These are phyloP conservation scores for Drosophila varians DNA, from an alignment of 1,140 invertebrate species.

Conservation along the genomic window DNA sequence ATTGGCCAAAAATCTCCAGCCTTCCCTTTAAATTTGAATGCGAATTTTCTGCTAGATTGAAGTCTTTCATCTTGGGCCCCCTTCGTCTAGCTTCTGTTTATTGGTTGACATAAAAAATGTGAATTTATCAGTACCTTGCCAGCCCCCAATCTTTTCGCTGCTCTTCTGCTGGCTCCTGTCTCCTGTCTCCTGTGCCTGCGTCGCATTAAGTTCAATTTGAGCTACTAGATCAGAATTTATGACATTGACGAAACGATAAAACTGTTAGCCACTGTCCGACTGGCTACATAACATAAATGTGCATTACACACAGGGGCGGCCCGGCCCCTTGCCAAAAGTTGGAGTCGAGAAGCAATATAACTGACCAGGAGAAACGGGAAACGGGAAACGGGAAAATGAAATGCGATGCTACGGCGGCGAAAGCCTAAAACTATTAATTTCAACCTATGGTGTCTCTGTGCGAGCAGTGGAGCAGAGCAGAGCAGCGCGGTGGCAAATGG, in stretches of 20 bases:
- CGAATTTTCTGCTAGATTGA: too few species aligned
- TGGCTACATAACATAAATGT: constrained; percentile 75
- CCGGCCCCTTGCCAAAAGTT: too few species aligned
- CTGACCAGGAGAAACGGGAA: constrained; percentile 60
- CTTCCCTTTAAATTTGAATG: too few species aligned
- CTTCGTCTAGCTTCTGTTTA: too few species aligned
- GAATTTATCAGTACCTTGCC: not conserved
- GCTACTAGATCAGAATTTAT: constrained; percentile 80
- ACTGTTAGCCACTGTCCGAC: constrained; percentile 61
- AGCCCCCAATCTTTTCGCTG: not conserved
- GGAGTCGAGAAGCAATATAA: constrained; percentile 46
- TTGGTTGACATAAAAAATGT: not conserved
- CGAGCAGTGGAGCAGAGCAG: too few species aligned
- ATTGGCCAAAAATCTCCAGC: too few species aligned
- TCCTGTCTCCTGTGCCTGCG: constrained; percentile 13
- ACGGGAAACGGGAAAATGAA: constrained; percentile 73
- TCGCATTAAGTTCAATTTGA: constrained; percentile 81
- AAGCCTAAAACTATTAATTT: constrained; percentile 82
- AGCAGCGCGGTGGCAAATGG: constrained; percentile 23
- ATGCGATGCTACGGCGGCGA: constrained; percentile 66
- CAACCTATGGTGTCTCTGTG: too few species aligned
- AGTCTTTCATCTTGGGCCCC: too few species aligned
- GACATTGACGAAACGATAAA: constrained; percentile 82
- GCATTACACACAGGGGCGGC: constrained; percentile 55
- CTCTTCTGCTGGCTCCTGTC: not conserved